These are phyloP conservation scores for Onthophagus sagittarius DNA, from an alignment of 2,888 invertebrate genomes.

Conservation along the genomic window DNA sequence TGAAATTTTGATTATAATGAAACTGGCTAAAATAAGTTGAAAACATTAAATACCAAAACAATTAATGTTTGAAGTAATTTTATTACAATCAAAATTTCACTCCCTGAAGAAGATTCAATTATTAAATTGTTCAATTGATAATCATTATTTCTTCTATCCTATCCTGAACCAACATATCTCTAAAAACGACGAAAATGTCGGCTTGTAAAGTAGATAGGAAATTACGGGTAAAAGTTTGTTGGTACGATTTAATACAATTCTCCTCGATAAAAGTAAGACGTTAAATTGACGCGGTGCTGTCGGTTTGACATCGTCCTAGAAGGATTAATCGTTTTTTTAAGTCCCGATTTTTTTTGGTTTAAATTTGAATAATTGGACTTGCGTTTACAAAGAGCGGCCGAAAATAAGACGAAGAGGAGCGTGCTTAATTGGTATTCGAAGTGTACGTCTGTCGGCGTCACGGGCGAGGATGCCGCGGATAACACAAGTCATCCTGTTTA, in stretches of 20 bases:
- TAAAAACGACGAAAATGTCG: no score
- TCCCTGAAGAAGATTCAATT: no score
- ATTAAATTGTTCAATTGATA: no score
- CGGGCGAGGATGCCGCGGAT: slow-evolving; percentile 19
- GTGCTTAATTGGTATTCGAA: slow-evolving; percentile 6
- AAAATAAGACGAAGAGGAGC: slow-evolving; percentile 2
- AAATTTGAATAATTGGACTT: not conserved
- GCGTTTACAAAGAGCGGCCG: not conserved
- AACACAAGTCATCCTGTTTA: slow-evolving; percentile 31
- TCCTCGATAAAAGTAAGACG: slow-evolving; percentile 17
- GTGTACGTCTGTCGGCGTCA: slow-evolving; percentile 4
- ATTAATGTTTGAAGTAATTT: no score
- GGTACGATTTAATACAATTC: not conserved
- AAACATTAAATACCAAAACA: no score
- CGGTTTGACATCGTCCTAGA: not conserved
- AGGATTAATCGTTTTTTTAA: not conserved
- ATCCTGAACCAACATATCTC: no score
- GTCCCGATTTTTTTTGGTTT: not conserved
- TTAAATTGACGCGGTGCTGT: slow-evolving; percentile 14
- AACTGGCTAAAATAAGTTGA: no score
- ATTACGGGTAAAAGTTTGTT: no score
- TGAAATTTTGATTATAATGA: no score
- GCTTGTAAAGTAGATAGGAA: no score
- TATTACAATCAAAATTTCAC: no score
- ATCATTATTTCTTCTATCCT: no score